Conservation (phyloP, 2,797 vertebrate species). For the Spatula versicolor region DNA sequence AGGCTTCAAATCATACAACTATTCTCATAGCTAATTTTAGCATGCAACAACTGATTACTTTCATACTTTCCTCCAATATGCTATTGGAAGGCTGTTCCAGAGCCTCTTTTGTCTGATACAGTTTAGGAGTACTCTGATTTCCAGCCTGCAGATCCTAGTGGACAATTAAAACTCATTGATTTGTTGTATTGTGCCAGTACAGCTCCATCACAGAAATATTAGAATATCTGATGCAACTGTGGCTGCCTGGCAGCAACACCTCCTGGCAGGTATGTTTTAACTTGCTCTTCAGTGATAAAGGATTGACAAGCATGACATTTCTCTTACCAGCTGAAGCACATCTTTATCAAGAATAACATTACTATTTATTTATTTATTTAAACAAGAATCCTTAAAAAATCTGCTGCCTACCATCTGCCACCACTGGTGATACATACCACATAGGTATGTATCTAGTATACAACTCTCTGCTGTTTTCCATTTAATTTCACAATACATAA, state of each 20-base stretch:
- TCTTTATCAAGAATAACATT: background rate
- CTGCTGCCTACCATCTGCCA: background rate
- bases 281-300: background rate
- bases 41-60: background rate
- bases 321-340: background rate
- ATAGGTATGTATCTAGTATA: background rate
- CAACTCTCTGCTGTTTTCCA: background rate
- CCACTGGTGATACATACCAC: background rate
- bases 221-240: background rate
- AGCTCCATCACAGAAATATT: background rate
- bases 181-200: conserved; percentile 41
- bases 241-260: background rate
- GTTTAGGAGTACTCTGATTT: background rate
- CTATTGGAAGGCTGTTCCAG: background rate
- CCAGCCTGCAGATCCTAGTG: background rate
- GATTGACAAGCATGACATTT: background rate
- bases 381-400: background rate
- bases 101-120: background rate
- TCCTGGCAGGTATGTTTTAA: background rate
- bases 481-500: background rate
- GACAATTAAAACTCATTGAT: conserved; percentile 20
- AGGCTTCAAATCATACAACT: background rate
- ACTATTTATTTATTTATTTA: background rate
- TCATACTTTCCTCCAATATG: background rate
- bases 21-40: conserved; percentile 24